Percentiles rank a stretch among this genome's conserved stretches.
These are phyloP conservation scores for Silurus asotus DNA, from an alignment of 2,113 vertebrate genomes.

Conservation along the genomic window DNA sequence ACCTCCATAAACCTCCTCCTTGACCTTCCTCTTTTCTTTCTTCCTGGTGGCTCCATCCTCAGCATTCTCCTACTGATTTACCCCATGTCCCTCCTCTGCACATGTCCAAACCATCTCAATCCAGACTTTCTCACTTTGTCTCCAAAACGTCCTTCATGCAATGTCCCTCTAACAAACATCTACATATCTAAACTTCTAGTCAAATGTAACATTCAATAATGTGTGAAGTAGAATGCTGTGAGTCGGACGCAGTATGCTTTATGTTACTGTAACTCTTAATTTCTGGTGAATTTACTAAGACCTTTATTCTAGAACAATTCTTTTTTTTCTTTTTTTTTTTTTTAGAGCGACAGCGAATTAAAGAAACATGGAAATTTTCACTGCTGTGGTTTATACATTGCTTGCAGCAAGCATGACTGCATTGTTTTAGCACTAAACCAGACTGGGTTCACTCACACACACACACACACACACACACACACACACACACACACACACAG, in stretches of 20 bases:
- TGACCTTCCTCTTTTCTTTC: no score
- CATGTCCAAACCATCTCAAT: no score
- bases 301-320: background rate
- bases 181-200: no score
- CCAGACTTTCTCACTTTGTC: no score
- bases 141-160: no score
- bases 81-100: no score
- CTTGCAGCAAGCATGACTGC: background rate
- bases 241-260: background rate
- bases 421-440: background rate
- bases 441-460: background rate
- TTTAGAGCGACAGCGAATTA: background rate
- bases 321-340: background rate
- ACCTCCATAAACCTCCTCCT: no score
- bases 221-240: background rate
- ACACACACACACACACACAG: conserved; percentile 11
- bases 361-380: background rate
- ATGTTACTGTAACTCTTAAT: background rate
- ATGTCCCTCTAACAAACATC: no score
- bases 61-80: no score
- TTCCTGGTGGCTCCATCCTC: no score
- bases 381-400: background rate
- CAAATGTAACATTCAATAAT: background rate
- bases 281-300: background rate
- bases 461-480: background rate